Evolutionary conservation across 2,113 vertebrate species (phyloP).

Genomic region (Dipodomys ordii): DNA sequence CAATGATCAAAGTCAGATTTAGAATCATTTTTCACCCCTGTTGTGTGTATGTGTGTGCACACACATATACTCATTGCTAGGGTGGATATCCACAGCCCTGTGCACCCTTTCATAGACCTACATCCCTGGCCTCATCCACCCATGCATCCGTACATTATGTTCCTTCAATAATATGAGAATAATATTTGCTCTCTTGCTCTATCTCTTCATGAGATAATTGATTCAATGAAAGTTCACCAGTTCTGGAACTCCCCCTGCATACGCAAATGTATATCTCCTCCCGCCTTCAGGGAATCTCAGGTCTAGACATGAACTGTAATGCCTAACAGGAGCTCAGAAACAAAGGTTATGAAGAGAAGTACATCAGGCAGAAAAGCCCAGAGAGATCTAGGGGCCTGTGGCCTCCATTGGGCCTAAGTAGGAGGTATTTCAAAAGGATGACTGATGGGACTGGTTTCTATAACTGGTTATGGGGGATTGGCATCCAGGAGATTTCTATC

Average conservation of each 20-base stretch:
- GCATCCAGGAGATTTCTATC: neutral
- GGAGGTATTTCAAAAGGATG: neutral
- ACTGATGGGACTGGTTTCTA: neutral
- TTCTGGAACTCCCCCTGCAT: neutral
- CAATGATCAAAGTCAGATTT: neutral
- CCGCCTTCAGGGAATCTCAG: neutral
- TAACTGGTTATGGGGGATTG: neutral
- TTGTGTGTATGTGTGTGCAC: neutral
- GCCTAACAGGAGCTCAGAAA: neutral
- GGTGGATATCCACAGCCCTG: neutral
- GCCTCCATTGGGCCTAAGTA: neutral
- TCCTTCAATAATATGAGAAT: neutral
- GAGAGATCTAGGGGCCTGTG: neutral
- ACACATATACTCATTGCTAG: no score
- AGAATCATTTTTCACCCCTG: neutral
- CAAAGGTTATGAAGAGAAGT: neutral
- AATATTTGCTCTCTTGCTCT: neutral
- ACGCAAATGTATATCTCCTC: neutral
- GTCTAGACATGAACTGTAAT: neutral
- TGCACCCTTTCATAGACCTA: neutral
- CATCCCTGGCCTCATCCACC: neutral
- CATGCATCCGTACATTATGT: neutral
- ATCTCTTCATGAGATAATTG: neutral
- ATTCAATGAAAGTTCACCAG: neutral
- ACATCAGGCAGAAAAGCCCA: neutral